Percentiles rank a stretch among this genome's conserved stretches.
Conservation (phyloP, 2,113 vertebrate species). For the Candoia aspera region DNA sequence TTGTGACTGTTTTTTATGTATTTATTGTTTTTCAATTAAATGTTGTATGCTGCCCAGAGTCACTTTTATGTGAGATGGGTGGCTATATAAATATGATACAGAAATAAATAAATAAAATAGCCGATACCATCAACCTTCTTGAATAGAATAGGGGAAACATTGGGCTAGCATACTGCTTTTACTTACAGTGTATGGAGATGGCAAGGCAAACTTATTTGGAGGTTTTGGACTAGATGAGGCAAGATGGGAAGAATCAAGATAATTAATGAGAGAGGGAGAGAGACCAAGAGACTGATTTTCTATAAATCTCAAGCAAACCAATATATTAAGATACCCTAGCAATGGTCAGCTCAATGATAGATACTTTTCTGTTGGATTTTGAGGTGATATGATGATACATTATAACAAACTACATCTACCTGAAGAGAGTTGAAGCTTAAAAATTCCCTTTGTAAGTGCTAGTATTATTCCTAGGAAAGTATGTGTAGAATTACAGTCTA, state of each 20-base stretch:
- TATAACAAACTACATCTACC: neutral
- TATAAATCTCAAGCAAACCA: neutral
- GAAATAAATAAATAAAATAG: neutral
- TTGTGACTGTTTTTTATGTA: too few species aligned
- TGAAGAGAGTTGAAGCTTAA: neutral
- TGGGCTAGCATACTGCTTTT: slow-evolving; percentile 2
- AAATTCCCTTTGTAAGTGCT: neutral
- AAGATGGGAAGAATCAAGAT: slow-evolving; percentile 15
- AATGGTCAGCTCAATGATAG: neutral
- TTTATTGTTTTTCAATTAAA: too few species aligned
- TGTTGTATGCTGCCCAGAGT: too few species aligned
- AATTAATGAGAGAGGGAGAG: neutral
- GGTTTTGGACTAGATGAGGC: slow-evolving; percentile 27
- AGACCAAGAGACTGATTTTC: neutral
- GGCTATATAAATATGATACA: too few species aligned
- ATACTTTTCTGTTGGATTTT: neutral
- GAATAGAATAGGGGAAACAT: slow-evolving; percentile 39
- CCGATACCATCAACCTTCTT: neutral
- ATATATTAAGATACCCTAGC: neutral
- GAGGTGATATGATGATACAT: slow-evolving; percentile 13
- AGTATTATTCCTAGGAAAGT: neutral
- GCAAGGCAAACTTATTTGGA: slow-evolving; percentile 24
- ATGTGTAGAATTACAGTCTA: neutral
- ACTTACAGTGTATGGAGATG: neutral
- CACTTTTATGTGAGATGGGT: too few species aligned